Evolutionary conservation across 2,113 vertebrate species (phyloP).

Genomic region (Caretta caretta): DNA sequence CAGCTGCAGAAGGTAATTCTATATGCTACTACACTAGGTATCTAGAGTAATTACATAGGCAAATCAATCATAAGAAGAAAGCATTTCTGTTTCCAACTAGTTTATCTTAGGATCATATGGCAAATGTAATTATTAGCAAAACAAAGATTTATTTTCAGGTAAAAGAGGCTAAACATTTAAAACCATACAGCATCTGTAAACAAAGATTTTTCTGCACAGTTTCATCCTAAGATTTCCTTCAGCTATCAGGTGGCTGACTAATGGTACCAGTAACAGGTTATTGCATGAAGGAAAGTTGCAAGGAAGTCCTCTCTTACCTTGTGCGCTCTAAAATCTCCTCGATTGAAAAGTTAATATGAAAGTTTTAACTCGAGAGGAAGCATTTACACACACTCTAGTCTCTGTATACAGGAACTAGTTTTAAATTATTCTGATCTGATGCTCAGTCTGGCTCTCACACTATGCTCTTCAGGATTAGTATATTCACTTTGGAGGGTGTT

Average conservation of each 20-base stretch:
- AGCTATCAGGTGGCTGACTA: background rate
- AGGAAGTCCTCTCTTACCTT: background rate
- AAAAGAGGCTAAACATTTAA: background rate
- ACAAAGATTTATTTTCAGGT: background rate
- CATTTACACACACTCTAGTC: background rate
- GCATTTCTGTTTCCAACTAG: background rate
- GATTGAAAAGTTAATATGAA: background rate
- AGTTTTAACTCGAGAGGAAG: background rate
- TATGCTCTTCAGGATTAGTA: background rate
- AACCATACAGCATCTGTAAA: background rate
- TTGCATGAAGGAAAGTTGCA: background rate
- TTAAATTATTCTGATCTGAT: background rate
- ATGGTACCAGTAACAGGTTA: fast-evolving
- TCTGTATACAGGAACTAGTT: background rate
- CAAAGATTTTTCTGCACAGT: background rate
- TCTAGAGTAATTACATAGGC: background rate
- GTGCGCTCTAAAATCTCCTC: background rate
- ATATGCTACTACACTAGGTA: background rate
- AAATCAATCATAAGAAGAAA: background rate
- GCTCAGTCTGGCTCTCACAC: background rate
- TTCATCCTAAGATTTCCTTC: background rate
- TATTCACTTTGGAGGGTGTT: background rate
- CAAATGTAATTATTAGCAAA: background rate
- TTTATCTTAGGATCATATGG: background rate
- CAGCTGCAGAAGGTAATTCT: background rate